These are phyloP conservation scores for Dinocampus coccinellae DNA, from an alignment of 2,888 invertebrate genomes.

Conservation along the genomic window DNA sequence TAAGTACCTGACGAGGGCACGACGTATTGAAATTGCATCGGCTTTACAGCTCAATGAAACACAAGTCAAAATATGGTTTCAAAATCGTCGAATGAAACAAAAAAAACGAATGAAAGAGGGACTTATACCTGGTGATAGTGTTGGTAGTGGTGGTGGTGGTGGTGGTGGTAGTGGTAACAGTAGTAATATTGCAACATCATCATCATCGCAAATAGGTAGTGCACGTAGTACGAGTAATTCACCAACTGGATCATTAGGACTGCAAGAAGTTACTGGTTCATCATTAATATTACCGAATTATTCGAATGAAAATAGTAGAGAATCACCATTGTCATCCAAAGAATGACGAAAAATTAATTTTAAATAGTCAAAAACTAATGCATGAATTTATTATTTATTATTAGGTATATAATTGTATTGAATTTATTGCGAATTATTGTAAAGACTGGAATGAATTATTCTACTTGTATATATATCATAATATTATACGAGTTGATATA, in stretches of 20 bases:
- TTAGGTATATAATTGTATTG: neutral
- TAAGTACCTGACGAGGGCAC: slow-evolving; percentile 96
- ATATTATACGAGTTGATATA: neutral
- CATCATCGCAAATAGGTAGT: slow-evolving; percentile 61
- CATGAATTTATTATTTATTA: neutral
- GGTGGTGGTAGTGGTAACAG: slow-evolving; percentile 68
- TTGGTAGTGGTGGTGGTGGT: slow-evolving; percentile 47
- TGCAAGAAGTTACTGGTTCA: slow-evolving; percentile 53
- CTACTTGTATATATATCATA: neutral
- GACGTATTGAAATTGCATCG: slow-evolving; percentile 97
- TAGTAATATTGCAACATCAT: slow-evolving; percentile 48
- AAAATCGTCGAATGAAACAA: slow-evolving; percentile 98
- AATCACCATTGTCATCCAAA: slow-evolving; percentile 71
- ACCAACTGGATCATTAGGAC: slow-evolving; percentile 61
- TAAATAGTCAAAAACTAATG: neutral
- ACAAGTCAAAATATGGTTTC: slow-evolving; percentile 98
- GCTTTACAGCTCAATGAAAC: slow-evolving; percentile 97
- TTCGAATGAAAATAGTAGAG: slow-evolving; percentile 81
- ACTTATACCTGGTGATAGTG: slow-evolving; percentile 75
- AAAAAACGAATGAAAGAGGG: slow-evolving; percentile 97
- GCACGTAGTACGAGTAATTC: slow-evolving; percentile 65
- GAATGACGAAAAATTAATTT: slow-evolving; percentile 54
- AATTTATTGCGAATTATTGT: neutral
- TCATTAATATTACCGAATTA: slow-evolving; percentile 17
- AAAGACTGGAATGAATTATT: neutral